Evolutionary conservation across 2,797 vertebrate species (phyloP), one percentile per base, ranked within the genome.

Genomic region (Threskiornis aethiopicus): DNA sequence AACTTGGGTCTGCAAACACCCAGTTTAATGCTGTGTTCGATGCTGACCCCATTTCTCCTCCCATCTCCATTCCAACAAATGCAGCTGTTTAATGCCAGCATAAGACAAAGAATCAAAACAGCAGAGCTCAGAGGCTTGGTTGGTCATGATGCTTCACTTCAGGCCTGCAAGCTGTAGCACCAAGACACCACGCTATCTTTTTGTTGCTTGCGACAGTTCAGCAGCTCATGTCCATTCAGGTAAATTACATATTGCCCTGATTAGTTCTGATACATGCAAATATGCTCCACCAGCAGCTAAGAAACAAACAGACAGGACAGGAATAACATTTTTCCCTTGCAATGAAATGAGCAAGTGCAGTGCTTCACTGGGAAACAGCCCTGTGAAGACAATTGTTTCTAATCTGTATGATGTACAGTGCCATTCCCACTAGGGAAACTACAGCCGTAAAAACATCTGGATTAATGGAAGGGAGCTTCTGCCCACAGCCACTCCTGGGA

Each of bases 11-110:
- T 85, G 55, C 46, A 76, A 41, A 81, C 19, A 25, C 16, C 24
- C 65, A 35, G 7, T 47, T 55, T 25, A 57, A 87, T 0, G 0
- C 28, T 1, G 4, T 28, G 26, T 18, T 75, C 0, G 9, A 6
- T 55, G 37, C 57, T 76, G 72, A 78, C 29, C 35, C 59, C 28
- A 16, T 54, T 90, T 69, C 51, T 65, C 37, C 39, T 70, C 42
- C 52, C 67, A 20, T 14, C 47, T 75, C 61, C 29, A 11, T 21
- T 72, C 71, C 82, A 33, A 37, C 35, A 76, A 79, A 31, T n/a
- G 66, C 78, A 87, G 73, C 76, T 89, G 55, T 10, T 51, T 31
- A 33, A 29, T 5, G 58, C 17, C 70, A 69, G 39, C 22, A 1
- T 16, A 37, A 66, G 71, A 61, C 18, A 54, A 75, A 54, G 82